phyloP scores from a whole-genome alignment of 2,888 invertebrate species.

The Cryptocephalus moraei region DNA sequence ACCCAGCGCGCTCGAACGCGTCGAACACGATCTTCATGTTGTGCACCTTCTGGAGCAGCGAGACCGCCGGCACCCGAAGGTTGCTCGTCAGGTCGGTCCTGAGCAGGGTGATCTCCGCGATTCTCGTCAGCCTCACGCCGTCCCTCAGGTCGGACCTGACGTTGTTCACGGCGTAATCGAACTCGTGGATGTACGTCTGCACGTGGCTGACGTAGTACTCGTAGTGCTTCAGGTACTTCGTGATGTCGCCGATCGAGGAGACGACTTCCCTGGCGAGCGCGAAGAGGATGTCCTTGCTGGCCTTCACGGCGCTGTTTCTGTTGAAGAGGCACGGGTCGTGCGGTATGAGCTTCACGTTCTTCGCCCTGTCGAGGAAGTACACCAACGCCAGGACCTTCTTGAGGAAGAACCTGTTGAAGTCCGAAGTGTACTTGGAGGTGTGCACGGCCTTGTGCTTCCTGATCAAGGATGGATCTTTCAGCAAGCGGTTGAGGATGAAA shows the following conservation, averaged over 20 bases:
- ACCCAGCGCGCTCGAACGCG: conserved; percentile 52
- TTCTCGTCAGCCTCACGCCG: conserved; percentile 73
- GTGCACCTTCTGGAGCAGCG: conserved; percentile 75
- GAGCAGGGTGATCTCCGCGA: conserved; percentile 72
- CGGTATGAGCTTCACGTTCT: conserved; percentile 64
- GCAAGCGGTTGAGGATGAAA: conserved; percentile 67
- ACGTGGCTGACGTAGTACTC: conserved; percentile 69
- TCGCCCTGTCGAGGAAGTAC: conserved; percentile 79
- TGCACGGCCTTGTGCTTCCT: conserved; percentile 48
- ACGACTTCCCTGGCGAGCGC: conserved; percentile 70
- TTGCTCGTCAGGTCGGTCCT: conserved; percentile 53
- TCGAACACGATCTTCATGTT: conserved; percentile 72
- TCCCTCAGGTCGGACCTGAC: conserved; percentile 78
- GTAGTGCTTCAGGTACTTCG: conserved; percentile 61
- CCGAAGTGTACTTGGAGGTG: conserved; percentile 54
- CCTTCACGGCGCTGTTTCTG: conserved; percentile 57
- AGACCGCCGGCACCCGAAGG: conserved; percentile 75
- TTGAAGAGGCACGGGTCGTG: conserved; percentile 87
- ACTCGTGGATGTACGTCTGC: conserved; percentile 79
- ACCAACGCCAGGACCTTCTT: conserved; percentile 77
- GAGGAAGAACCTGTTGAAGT: conserved; percentile 68
- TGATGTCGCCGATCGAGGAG: conserved; percentile 70
- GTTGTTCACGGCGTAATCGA: conserved; percentile 74
- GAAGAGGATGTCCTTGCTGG: conserved; percentile 67
- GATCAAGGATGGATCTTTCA: conserved; percentile 62